phyloP scores from a whole-genome alignment of 2,888 invertebrate species.

The Cecidostiba fungosa region DNA sequence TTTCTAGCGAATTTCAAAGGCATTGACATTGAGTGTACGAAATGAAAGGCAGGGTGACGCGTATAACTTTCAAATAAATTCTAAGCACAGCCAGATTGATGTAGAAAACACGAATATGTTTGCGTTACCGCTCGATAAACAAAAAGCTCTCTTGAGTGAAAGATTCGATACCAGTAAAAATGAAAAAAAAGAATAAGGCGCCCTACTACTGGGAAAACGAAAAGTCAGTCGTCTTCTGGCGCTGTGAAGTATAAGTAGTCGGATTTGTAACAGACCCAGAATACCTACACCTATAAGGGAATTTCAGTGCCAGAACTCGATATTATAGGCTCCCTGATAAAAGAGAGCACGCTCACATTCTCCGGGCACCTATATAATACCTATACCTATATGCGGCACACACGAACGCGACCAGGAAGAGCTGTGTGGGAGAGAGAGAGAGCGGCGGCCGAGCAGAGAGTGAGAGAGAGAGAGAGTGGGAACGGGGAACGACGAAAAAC shows the following conservation, averaged over 20 bases:
- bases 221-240: too few relatives aligned
- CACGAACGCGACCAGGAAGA: background rate
- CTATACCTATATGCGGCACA: background rate
- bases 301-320: background rate
- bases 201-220: too few relatives aligned
- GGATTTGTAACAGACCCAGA: background rate
- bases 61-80: background rate
- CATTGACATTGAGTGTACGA: background rate
- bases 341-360: background rate
- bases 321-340: background rate
- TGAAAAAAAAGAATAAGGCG: too few relatives aligned
- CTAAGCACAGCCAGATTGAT: background rate
- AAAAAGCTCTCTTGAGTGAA: too few relatives aligned
- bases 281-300: background rate
- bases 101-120: background rate
- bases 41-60: background rate
- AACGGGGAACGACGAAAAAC: conserved; percentile 5
- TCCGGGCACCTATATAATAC: background rate
- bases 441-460: background rate
- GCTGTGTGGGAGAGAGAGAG: background rate
- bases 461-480: background rate
- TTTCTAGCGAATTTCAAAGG: too few relatives aligned
- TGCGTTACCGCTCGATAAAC: too few relatives aligned
- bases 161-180: too few relatives aligned
- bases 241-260: too few relatives aligned